Base-by-base conservation (phyloP, 2,113 vertebrate species). In the Peromyscus californicus region DNA sequence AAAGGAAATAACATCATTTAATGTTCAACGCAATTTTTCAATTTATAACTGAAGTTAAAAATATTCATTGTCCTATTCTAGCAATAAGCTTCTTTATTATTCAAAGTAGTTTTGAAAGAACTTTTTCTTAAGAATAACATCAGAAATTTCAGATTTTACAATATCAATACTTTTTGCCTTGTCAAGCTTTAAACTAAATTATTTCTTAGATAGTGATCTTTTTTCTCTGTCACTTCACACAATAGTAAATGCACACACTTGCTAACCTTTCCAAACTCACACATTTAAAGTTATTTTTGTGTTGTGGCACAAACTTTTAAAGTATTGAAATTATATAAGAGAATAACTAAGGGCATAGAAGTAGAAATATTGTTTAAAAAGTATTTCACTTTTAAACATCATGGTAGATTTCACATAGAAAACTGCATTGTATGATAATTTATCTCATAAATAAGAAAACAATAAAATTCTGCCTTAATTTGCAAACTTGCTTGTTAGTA, bases 21-120 rank as follows among this genome's bases (percentile, higher is more conserved):
- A 93, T 92, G 98, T 97, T 98, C 97, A 96, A 98, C 97, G 95
- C 0, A 98, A 91, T 97, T 97, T 96, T 69, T 98, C 89, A 98
- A 93, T 95, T 97, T 97, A 98, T 97, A 97, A 90, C 97, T 97
- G 98, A 97, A 95, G 45, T 94, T 90, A 79, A 96, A 97, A 96
- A 63, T 84, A 89, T 91, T 96, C 69, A 98, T 95, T 90, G 98
- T 98, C 96, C 95, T 97, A 75, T 97, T 97, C 86, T 97, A 63
- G 31, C 89, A 93, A 70, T 70, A 95, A 96, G 69, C 22, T 33
- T 94, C 5, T 86, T 85, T 42, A 67, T 84, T 61, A 57, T 36
- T 31, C 65, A 82, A 90, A 83, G 54, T 74, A 54, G 21, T 72
- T 86, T n/a, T 63, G 21, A 87, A 51, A 19, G 9, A 93, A 78